Evolutionary conservation across 2,797 vertebrate species (phyloP).

Genomic region (Taenioides sp.): DNA sequence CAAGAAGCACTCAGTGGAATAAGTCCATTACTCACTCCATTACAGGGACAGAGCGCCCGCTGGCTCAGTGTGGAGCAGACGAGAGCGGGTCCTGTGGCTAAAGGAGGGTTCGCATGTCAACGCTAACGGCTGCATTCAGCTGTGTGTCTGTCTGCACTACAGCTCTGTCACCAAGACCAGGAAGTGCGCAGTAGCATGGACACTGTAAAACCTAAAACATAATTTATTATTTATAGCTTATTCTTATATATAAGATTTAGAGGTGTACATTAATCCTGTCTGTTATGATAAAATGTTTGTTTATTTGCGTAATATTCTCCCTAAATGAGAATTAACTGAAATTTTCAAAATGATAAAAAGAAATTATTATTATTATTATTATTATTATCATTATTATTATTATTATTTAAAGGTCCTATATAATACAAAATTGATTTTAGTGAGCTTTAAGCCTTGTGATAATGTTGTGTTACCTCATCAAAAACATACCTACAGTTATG

Average conservation of each 20-base stretch:
- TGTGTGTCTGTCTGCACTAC: slow-evolving; percentile 40
- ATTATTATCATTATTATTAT: too few species aligned
- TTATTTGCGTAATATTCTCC: not conserved
- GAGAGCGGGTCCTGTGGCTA: slow-evolving; percentile 65
- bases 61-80: slow-evolving; percentile 64
- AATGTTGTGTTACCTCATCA: too few species aligned
- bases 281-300: not conserved
- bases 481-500: too few species aligned
- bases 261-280: too few species aligned
- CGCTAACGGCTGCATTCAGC: slow-evolving; percentile 55
- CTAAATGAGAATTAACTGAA: not conserved
- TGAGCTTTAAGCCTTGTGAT: too few species aligned
- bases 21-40: slow-evolving; percentile 81
- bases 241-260: too few species aligned
- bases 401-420: too few species aligned
- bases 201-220: not conserved
- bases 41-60: slow-evolving; percentile 74
- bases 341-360: too few species aligned
- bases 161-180: slow-evolving; percentile 30
- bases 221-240: not conserved
- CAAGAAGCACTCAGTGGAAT: slow-evolving; percentile 79
- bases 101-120: slow-evolving; percentile 60
- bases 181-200: slow-evolving; percentile 8
- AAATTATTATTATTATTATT: too few species aligned
- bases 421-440: too few species aligned